Conservation (phyloP, 2,797 vertebrate species). For the Gymnoscopelus braueri region DNA sequence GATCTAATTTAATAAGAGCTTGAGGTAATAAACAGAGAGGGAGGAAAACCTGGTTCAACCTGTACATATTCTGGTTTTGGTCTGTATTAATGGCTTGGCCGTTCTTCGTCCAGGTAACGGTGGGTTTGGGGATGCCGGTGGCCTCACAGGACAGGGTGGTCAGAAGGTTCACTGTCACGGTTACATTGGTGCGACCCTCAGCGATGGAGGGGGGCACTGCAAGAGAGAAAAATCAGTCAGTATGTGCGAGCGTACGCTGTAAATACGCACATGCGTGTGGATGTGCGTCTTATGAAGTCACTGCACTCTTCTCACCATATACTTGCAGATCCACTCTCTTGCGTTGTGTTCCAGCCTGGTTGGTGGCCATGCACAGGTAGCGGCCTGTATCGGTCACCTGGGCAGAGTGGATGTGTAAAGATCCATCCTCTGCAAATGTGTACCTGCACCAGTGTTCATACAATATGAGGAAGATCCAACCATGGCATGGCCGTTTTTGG, state of each 20-base stretch:
- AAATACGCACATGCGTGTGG: background rate
- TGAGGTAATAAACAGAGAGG: conserved; percentile 52
- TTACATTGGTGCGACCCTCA: conserved; percentile 84
- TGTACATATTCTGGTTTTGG: conserved; percentile 96
- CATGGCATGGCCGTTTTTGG: background rate
- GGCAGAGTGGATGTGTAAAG: conserved; percentile 85
- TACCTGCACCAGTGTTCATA: conserved; percentile 77
- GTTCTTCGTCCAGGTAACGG: conserved; percentile 89
- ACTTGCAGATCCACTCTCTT: conserved; percentile 90
- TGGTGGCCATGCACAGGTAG: conserved; percentile 95
- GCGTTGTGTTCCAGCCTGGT: conserved; percentile 89
- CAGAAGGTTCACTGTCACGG: conserved; percentile 91
- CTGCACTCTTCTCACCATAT: conserved; percentile 78
- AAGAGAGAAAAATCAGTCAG: background rate
- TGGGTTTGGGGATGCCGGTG: conserved; percentile 91
- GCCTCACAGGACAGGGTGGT: conserved; percentile 92
- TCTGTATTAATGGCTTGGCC: conserved; percentile 86
- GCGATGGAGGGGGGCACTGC: conserved; percentile 89
- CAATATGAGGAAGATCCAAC: background rate
- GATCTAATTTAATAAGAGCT: background rate
- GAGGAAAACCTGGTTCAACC: conserved; percentile 84
- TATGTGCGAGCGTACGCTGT: background rate
- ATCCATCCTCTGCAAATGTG: conserved; percentile 84
- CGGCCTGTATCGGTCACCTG: conserved; percentile 88
- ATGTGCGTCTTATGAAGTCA: background rate